These are phyloP conservation scores for Vannuccia rotundouncinata DNA, from an alignment of 2,888 invertebrate species.

Conservation along the genomic window DNA sequence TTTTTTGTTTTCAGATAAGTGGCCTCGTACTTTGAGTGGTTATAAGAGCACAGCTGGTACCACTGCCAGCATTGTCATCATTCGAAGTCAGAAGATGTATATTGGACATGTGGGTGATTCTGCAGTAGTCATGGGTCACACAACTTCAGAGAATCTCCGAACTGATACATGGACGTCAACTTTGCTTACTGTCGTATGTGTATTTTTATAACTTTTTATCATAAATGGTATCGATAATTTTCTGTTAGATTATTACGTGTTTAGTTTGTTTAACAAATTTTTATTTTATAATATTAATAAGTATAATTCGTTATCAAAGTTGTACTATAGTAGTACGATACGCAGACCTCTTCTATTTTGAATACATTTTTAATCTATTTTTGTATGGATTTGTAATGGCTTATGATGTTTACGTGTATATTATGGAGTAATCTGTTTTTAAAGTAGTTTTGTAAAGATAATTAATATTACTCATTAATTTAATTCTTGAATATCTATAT, in stretches of 20 bases:
- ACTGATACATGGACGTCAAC: slow-evolving; percentile 42
- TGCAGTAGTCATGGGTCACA: slow-evolving; percentile 70
- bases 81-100: slow-evolving; percentile 80
- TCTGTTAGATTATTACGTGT: too few species aligned
- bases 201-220: background rate
- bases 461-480: too few species aligned
- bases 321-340: background rate
- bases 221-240: too few species aligned
- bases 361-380: background rate
- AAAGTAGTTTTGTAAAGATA: too few species aligned
- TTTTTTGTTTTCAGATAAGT: slow-evolving; percentile 60
- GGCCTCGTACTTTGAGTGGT: slow-evolving; percentile 92
- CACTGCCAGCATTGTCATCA: slow-evolving; percentile 89
- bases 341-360: slow-evolving; percentile 41
- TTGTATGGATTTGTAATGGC: background rate
- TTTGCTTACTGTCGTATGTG: slow-evolving; percentile 47
- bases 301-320: slow-evolving; percentile 5
- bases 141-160: background rate
- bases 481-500: too few species aligned
- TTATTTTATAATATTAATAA: background rate
- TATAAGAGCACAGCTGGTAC: slow-evolving; percentile 93
- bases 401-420: background rate
- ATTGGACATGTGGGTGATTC: slow-evolving; percentile 98
- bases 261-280: too few species aligned
- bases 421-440: background rate